Evolutionary conservation across 2,113 vertebrate species (phyloP).

Genomic region (Datnioides undecimradiatus): DNA sequence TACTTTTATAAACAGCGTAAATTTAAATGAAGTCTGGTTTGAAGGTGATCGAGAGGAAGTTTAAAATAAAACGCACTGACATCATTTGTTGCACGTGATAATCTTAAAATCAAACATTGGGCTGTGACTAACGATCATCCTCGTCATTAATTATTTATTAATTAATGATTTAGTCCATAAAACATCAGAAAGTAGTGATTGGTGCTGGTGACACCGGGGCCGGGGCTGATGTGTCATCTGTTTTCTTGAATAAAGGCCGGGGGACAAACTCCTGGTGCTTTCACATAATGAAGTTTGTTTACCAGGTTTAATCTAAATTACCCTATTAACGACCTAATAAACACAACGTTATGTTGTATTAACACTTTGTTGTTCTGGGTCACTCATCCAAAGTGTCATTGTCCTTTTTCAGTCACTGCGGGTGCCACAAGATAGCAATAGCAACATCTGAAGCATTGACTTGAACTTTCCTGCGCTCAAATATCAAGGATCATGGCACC

Average conservation of each 20-base stretch:
- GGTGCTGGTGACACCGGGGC: neutral
- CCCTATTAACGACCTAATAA: neutral
- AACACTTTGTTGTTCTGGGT: neutral
- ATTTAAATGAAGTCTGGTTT: neutral
- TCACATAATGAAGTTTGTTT: too few species aligned
- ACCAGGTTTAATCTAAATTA: too few species aligned
- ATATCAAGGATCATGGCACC: neutral
- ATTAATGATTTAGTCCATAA: neutral
- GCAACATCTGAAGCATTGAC: neutral
- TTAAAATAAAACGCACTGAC: neutral
- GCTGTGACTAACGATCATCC: neutral
- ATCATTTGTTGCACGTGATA: too few species aligned
- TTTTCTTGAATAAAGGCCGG: neutral
- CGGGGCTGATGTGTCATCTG: neutral
- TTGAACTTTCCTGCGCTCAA: neutral
- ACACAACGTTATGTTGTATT: neutral
- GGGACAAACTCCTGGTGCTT: neutral
- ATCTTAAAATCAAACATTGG: neutral
- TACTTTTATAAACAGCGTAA: neutral
- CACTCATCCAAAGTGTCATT: neutral
- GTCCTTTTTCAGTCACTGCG: neutral
- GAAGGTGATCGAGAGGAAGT: neutral
- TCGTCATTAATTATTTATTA: neutral
- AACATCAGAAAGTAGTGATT: neutral
- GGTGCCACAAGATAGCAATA: neutral